Evolutionary conservation across 2,888 invertebrate species (phyloP).

Genomic region (Acronicta leporina): DNA sequence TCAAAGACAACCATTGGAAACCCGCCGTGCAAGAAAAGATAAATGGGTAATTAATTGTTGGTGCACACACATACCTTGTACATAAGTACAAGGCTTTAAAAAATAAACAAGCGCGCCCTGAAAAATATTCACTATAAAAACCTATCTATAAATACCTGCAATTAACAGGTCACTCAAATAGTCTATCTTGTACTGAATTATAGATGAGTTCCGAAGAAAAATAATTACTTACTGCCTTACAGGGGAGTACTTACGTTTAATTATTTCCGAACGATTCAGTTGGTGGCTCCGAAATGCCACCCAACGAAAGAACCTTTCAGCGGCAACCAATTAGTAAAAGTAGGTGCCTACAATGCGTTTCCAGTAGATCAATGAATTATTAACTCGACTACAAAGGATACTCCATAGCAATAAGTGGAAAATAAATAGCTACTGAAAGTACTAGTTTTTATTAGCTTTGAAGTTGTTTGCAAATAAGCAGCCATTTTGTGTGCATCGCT

Average conservation of each 20-base stretch:
- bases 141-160: conserved; percentile 6
- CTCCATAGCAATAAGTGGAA: conserved; percentile 53
- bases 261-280: conserved; percentile 71
- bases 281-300: conserved; percentile 63
- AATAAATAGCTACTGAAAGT: conserved; percentile 38
- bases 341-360: conserved; percentile 68
- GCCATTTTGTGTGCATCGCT: too few relatives aligned
- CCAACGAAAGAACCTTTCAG: conserved; percentile 69
- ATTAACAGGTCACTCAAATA: conserved; percentile 44
- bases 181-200: conserved; percentile 59
- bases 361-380: conserved; percentile 69
- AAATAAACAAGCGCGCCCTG: neutral
- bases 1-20: too few relatives aligned
- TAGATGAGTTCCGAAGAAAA: conserved; percentile 68
- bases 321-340: conserved; percentile 76
- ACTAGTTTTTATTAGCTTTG: conserved; percentile 15
- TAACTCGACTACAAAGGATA: conserved; percentile 64
- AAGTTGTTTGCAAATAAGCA: conserved; percentile 1
- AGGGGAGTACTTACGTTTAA: conserved; percentile 67
- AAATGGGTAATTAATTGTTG: too few relatives aligned
- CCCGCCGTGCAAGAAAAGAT: too few relatives aligned
- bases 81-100: neutral
- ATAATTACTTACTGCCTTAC: conserved; percentile 68
- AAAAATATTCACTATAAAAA: neutral
- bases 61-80: too few relatives aligned